Base-by-base conservation (phyloP, 2,797 vertebrate genomes). In the Enteromius thamalakanensis region DNA sequence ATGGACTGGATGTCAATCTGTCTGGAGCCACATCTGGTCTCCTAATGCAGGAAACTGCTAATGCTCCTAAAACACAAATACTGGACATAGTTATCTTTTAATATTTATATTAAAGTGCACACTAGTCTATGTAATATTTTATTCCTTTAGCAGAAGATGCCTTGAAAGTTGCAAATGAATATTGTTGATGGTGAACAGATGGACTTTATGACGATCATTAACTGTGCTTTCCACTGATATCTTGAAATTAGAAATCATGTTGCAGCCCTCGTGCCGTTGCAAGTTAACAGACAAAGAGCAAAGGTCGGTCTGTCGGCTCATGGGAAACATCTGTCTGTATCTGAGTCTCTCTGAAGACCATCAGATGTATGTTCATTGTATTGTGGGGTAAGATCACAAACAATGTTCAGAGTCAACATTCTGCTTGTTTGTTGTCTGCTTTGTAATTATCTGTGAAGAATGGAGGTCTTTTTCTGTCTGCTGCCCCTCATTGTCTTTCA, bases 401-500 rank as follows among this genome's bases (percentile, higher is more conserved):
- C 69, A 45, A 69, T 37, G 53, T 29, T 81, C 80, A 77, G 67
- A 71, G 78, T 65, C 74, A 49, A 19, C 68, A 49, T 83, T 77
- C 19, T 78, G 72, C 64, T 77, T 47, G 60, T 77, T 81, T 85
- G 79, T 37, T 79, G 74, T 82, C 10, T 84, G 74, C 79, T 85
- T 81, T 88, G 80, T 84, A 84, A 86, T 79, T 84, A 47, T 76
- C 32, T 51, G 23, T 82, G 68, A 82, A 47, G 74, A 72, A 77
- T 68, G 37, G 42, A n/a, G 23, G 49, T 42, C 32, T 82, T 60
- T 82, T 49, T 34, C 45, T 70, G 12, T 64, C 71, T 65, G 34
- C 68, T 79, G 23, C 47, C 23, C 58, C 82, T 80, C 64, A 76
- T 55, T 51, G 74, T 74, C 74, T 79, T 55, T 82, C 71, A 74